phyloP scores from a whole-genome alignment of 2,797 vertebrate species.

The Melanogrammus aeglefinus region DNA sequence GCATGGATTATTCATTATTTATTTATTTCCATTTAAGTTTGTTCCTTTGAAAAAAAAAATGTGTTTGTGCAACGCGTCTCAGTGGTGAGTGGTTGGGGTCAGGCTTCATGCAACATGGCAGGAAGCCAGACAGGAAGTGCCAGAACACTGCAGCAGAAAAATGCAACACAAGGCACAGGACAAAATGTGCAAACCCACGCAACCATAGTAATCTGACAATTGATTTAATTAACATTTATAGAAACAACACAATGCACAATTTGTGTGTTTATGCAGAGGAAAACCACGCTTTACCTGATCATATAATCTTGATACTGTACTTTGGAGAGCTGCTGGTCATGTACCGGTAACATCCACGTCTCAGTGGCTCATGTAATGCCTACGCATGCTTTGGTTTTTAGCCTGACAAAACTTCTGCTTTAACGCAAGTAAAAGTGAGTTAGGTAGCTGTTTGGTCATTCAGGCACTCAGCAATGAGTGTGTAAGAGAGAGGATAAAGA shows the following conservation, averaged over 20 bases:
- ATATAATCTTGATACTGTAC: too few relatives aligned
- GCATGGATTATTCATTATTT: neutral
- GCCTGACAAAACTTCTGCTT: too few relatives aligned
- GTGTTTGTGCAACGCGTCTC: neutral
- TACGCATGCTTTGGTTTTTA: too few relatives aligned
- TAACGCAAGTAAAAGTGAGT: neutral
- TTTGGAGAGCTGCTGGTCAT: too few relatives aligned
- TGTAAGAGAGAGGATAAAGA: neutral
- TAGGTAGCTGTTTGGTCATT: neutral
- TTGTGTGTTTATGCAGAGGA: neutral
- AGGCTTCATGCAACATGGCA: neutral
- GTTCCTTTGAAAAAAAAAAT: neutral
- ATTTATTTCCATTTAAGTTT: neutral
- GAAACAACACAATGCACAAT: neutral
- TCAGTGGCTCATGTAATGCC: too few relatives aligned
- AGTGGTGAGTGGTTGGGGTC: neutral
- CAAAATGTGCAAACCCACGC: neutral
- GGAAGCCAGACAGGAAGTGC: neutral
- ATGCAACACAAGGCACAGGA: neutral
- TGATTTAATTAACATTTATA: neutral
- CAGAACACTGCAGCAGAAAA: neutral
- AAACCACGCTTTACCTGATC: too few relatives aligned
- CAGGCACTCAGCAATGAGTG: neutral
- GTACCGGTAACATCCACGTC: too few relatives aligned
- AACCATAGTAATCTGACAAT: neutral